phyloP scores from a whole-genome alignment of 1,140 invertebrate species.

The Drosophila murphyi region DNA sequence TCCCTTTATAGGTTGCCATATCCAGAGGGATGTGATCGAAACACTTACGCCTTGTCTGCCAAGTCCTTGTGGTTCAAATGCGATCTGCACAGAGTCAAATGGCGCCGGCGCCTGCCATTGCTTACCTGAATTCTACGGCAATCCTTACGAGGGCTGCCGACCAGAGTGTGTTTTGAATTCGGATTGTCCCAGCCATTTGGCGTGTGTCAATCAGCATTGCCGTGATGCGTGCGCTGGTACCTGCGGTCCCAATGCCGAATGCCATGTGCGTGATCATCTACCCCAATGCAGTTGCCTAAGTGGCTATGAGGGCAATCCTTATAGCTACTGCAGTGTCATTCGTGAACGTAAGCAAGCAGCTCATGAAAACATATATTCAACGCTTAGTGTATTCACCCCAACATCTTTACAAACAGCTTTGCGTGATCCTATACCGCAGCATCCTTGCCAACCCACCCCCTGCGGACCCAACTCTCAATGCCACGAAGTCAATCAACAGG shows the following conservation, averaged over 20 bases:
- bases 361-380: too few species aligned
- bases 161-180: conserved; percentile 91
- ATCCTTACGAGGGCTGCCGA: conserved; percentile 90
- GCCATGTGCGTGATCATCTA: conserved; percentile 90
- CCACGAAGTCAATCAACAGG: conserved; percentile 88
- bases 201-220: conserved; percentile 90
- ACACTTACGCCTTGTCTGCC: conserved; percentile 86
- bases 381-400: conserved; percentile 8
- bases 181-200: conserved; percentile 89
- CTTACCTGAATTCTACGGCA: conserved; percentile 88
- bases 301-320: conserved; percentile 90
- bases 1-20: conserved; percentile 88
- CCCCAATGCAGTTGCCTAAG: conserved; percentile 89
- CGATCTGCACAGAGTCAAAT: conserved; percentile 87
- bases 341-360: conserved; percentile 86
- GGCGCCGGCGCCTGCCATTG: conserved; percentile 90
- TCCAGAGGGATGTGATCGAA: conserved; percentile 76
- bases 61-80: conserved; percentile 87
- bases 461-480: conserved; percentile 93
- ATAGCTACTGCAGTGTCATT: conserved; percentile 86
- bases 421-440: conserved; percentile 65
- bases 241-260: conserved; percentile 91
- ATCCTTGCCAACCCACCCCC: conserved; percentile 90
- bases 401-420: conserved; percentile 40
- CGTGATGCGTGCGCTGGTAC: conserved; percentile 90